Evolutionary conservation across 2,888 invertebrate species (phyloP).

Genomic region (Helleia helle): DNA sequence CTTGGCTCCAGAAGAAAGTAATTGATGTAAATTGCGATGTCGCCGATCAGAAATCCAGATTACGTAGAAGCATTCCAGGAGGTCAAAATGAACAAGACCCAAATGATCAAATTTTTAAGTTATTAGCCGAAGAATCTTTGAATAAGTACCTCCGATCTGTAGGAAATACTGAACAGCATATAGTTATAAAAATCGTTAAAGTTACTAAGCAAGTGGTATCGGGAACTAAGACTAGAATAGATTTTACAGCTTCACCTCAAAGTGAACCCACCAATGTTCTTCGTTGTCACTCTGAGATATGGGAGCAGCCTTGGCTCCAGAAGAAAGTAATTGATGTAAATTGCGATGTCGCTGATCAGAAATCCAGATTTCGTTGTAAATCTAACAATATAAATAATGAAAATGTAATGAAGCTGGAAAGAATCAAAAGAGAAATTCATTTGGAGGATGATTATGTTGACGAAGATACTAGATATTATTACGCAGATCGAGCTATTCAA

Average conservation of each 20-base stretch:
- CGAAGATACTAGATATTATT: constrained; percentile 43
- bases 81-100: constrained; percentile 19
- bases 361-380: constrained; percentile 14
- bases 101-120: constrained; percentile 27
- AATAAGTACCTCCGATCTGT: constrained; percentile 25
- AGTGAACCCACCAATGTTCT: constrained; percentile 18
- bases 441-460: constrained; percentile 40
- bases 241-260: constrained; percentile 31
- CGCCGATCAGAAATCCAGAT: constrained; percentile 14
- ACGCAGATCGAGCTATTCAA: constrained; percentile 41
- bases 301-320: constrained; percentile 70
- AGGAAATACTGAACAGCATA: constrained; percentile 23
- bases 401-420: constrained; percentile 13
- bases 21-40: constrained; percentile 43
- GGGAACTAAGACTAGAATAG: constrained; percentile 35
- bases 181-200: constrained; percentile 31
- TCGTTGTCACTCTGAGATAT: constrained; percentile 62
- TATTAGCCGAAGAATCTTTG: constrained; percentile 34
- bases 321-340: constrained; percentile 39
- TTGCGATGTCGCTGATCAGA: constrained; percentile 30
- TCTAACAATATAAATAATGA: constrained; percentile 10
- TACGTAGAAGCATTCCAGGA: not conserved
- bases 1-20: constrained; percentile 58
- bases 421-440: constrained; percentile 30
- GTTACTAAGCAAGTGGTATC: constrained; percentile 32